Conservation (phyloP, 2,888 invertebrate genomes). For the Noctua fimbriata region DNA sequence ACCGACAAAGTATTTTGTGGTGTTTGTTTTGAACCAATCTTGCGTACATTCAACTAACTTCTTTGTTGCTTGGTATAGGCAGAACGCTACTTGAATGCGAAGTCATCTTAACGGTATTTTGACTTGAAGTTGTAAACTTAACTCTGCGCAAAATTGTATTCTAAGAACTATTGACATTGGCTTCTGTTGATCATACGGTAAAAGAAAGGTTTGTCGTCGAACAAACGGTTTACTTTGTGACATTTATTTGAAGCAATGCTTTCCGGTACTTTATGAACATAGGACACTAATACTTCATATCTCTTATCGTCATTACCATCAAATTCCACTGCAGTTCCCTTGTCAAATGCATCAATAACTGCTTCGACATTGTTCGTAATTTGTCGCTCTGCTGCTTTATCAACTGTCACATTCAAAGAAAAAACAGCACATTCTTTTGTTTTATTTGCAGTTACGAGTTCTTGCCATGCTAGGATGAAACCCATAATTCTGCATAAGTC, state of each 20-base stretch:
- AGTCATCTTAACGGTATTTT: slow-evolving; percentile 34
- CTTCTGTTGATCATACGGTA: slow-evolving; percentile 9
- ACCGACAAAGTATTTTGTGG: slow-evolving; percentile 50
- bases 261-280: not conserved
- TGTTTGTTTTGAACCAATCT: slow-evolving; percentile 48
- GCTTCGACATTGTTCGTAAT: not conserved
- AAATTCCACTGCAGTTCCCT: not conserved
- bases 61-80: slow-evolving; percentile 1
- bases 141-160: slow-evolving; percentile 20
- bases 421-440: not conserved
- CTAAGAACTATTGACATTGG: slow-evolving; percentile 12
- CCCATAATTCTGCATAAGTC: slow-evolving; percentile 23
- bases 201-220: not conserved
- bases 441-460: slow-evolving; percentile 6
- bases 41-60: slow-evolving; percentile 20
- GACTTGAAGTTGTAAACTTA: slow-evolving; percentile 26
- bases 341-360: not conserved
- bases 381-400: not conserved
- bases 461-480: not conserved
- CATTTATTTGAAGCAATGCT: not conserved
- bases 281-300: no score
- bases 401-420: not conserved
- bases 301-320: no score
- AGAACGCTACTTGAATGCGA: not conserved
- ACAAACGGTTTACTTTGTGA: not conserved